Base-by-base conservation (phyloP, 2,113 vertebrate species). In the Loxodonta africana region DNA sequence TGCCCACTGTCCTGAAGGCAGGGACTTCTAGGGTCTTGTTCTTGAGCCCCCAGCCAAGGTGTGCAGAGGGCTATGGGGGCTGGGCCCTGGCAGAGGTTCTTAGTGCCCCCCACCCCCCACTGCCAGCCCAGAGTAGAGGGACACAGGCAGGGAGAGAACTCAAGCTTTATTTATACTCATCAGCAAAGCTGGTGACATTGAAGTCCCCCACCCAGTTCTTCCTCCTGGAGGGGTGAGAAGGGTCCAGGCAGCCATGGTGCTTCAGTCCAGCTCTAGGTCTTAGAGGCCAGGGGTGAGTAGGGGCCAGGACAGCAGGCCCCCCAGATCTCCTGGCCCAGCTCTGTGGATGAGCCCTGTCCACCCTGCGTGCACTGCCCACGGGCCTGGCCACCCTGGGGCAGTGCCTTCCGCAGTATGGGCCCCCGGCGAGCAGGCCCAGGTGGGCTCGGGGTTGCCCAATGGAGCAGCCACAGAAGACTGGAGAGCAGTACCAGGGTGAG, bases 381-480 rank as follows among this genome's bases (percentile, higher is more conserved):
- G 26, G 48, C 74, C 63, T 20, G 41, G 48, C 28, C 4, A 6
- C 51, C 11, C 8, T 0, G 51, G 84, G n/a, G 11, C 41, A 60
- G 67, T 0, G 1, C 15, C 2, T 6, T 62, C 67, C n/a, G 30
- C 12, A 51, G 60, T 2, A 4, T 25, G 17, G 65, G 12, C 3
- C 30, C 26, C 67, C 14, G 11, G 0, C 1, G 57, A 65, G 83
- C 28, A 41, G 33, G 4, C n/a, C 44, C 5, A 23, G n/a, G 21
- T 12, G n/a, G 28, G 78, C 51, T 33, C 18, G 1, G 30, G 69
- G 71, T n/a, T 17, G 5, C 30, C 15, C 25, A 2, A 10, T 46
- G 78, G 25, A 98, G 93, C 44, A 97, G 71, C 95, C 97, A 97
- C 65, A 98, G 90, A 71, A 98, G 90, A 63, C 96, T 8, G 4